phyloP scores from a whole-genome alignment of 2,113 vertebrate species.

The mouse (Mus musculus) region GRCm39 chr13:87728001-87728500 shows the following conservation, averaged over 20 bases:
- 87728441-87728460: not conserved
- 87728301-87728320: not conserved
- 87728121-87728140: not conserved
- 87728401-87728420: not conserved
- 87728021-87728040: too few relatives aligned
- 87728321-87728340: accelerated
- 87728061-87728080: not conserved
- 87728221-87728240: not conserved
- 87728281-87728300: not conserved
- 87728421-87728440: not conserved
- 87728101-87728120: too few relatives aligned
- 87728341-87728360: not conserved
- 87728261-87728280: not conserved
- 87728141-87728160: not conserved
- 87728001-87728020: too few relatives aligned
- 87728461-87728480: too few relatives aligned
- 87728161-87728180: not conserved
- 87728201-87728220: not conserved
- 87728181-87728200: not conserved
- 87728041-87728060: not conserved
- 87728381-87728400: not conserved
- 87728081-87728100: not conserved
- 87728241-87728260: not conserved
- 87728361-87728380: not conserved
- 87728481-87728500: not conserved